phyloP scores from a whole-genome alignment of 2,113 vertebrate species.

The Tragelaphus imberbis region DNA sequence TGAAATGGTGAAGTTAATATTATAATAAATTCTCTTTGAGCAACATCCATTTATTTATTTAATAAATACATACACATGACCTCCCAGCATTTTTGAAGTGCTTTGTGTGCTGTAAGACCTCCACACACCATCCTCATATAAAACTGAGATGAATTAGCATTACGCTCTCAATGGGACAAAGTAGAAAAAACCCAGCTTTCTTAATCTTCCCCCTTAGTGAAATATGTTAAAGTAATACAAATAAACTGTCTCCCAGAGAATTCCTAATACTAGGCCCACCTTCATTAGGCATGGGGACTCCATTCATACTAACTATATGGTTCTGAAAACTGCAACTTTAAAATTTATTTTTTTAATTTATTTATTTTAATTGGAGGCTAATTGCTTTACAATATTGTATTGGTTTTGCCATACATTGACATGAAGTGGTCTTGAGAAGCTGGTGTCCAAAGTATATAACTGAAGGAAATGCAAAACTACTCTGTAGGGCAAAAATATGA shows the following conservation, averaged over 20 bases:
- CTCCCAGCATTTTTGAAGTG: background rate
- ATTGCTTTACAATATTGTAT: no score
- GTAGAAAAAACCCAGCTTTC: background rate
- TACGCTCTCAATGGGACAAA: background rate
- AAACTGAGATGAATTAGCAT: background rate
- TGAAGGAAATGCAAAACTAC: background rate
- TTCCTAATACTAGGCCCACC: background rate
- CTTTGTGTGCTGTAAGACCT: background rate
- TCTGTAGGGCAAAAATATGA: background rate
- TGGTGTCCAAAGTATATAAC: background rate
- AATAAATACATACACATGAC: background rate
- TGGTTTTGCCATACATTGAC: background rate
- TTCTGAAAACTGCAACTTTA: background rate
- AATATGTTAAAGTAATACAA: background rate
- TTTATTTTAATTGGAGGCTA: no score
- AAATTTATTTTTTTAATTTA: background rate
- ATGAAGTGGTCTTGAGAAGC: background rate
- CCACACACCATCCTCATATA: rapidly evolving
- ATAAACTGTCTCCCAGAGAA: background rate
- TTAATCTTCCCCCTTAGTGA: background rate
- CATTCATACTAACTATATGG: background rate
- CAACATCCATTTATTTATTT: background rate
- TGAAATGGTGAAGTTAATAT: background rate
- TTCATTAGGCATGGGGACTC: rapidly evolving
- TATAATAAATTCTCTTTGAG: background rate